Evolutionary conservation across 2,888 invertebrate genomes (phyloP).

Genomic region (Phalangium opilio): DNA sequence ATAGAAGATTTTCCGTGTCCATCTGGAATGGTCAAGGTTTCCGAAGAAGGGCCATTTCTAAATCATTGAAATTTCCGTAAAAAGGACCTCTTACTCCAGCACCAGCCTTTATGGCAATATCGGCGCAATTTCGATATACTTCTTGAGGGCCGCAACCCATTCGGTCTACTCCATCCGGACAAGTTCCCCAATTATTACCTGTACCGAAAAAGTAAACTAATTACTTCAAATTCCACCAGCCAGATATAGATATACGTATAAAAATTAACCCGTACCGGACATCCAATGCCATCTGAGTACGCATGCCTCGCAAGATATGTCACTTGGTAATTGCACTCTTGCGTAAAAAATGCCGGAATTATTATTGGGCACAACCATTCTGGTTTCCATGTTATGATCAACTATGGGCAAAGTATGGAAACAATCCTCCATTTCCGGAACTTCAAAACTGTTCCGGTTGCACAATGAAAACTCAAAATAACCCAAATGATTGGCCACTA

Average conservation of each 20-base stretch:
- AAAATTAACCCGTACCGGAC: too few relatives aligned
- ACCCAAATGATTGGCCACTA: constrained; percentile 22
- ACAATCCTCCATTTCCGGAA: constrained; percentile 20
- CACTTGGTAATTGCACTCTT: constrained; percentile 16
- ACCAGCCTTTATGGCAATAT: constrained; percentile 15
- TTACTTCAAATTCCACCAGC: background rate
- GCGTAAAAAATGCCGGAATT: constrained; percentile 17
- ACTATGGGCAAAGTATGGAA: constrained; percentile 15
- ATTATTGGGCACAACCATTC: constrained; percentile 11
- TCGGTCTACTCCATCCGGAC: constrained; percentile 16
- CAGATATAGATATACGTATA: background rate
- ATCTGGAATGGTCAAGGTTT: too few relatives aligned
- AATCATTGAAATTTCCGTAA: too few relatives aligned
- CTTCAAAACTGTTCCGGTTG: constrained; percentile 11
- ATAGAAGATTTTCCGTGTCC: too few relatives aligned
- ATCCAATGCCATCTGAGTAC: constrained; percentile 22
- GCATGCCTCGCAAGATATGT: constrained; percentile 17
- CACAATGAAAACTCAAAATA: constrained; percentile 20
- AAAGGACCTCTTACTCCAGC: constrained; percentile 15
- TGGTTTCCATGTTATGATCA: constrained; percentile 11
- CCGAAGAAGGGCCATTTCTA: too few relatives aligned
- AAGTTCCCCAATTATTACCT: constrained; percentile 22
- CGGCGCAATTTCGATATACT: constrained; percentile 21
- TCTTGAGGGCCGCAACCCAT: constrained; percentile 22
- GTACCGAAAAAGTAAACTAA: background rate